Percentiles rank a stretch among this genome's conserved stretches.
Evolutionary conservation across 2,113 vertebrate genomes (phyloP).

Genomic region (Sinocyclocheilus maitianheensis): DNA sequence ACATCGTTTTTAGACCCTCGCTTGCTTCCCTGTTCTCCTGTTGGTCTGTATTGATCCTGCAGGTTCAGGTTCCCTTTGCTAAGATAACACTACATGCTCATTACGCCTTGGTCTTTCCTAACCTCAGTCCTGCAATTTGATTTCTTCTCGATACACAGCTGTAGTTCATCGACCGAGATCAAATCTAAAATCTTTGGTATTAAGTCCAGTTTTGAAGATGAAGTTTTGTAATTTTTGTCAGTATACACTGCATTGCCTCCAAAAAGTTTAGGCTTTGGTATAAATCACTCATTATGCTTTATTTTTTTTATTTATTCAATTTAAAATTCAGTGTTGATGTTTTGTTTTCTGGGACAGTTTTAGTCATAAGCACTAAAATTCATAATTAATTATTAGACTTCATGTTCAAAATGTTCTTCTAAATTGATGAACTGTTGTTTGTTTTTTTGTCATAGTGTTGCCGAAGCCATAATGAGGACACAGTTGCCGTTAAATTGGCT

Average conservation of each 20-base stretch:
- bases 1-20: neutral
- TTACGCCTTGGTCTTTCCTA: neutral
- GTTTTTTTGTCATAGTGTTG: neutral
- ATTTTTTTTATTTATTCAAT: neutral
- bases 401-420: neutral
- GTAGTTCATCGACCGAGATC: neutral
- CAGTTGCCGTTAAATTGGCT: neutral
- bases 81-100: slow-evolving; percentile 13
- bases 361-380: neutral
- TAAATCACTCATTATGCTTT: neutral
- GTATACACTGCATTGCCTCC: neutral
- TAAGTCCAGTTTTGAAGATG: neutral
- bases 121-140: neutral
- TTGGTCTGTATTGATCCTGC: slow-evolving; percentile 28
- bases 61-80: neutral
- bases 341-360: neutral
- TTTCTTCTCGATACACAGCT: neutral
- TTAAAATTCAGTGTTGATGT: neutral
- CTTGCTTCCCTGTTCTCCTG: neutral
- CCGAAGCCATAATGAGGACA: slow-evolving; percentile 10
- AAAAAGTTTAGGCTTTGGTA: neutral
- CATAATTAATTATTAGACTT: slow-evolving; percentile 3
- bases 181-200: neutral
- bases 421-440: neutral
- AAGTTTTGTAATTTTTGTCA: neutral